Evolutionary conservation across 2,113 vertebrate genomes (phyloP).

Genomic region (Megatriorchis doriae): DNA sequence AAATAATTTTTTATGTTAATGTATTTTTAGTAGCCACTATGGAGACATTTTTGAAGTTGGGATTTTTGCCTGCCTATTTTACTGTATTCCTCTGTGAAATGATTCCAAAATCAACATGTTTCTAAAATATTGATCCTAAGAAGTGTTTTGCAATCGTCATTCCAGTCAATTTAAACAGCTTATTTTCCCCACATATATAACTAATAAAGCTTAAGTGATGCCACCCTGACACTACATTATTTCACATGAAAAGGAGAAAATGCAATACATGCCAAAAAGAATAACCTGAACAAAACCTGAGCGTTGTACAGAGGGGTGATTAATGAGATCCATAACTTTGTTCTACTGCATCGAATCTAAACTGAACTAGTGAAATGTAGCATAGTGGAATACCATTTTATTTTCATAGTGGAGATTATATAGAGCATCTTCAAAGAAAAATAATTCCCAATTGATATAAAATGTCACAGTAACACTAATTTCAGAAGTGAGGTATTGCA

Average conservation of each 20-base stretch:
- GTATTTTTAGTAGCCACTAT: not conserved
- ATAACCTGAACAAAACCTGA: not conserved
- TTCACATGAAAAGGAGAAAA: not conserved
- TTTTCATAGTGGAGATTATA: not conserved
- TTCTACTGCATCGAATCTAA: not conserved
- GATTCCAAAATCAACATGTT: not conserved
- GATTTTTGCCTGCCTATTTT: not conserved
- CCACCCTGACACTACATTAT: not conserved
- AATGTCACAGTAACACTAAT: not conserved
- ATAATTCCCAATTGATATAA: not conserved
- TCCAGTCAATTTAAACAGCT: not conserved
- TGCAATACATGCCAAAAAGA: not conserved
- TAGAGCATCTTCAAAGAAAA: not conserved
- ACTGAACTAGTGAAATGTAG: not conserved
- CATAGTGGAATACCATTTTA: not conserved
- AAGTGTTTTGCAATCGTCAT: not conserved
- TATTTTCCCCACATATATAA: not conserved
- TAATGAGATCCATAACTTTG: not conserved
- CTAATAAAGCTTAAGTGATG: not conserved
- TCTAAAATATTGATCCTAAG: not conserved
- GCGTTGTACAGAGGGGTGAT: not conserved
- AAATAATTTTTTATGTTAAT: not conserved
- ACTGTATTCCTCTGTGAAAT: not conserved
- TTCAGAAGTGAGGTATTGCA: not conserved
- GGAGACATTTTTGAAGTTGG: not conserved